These are phyloP conservation scores for Stichopus chloronotus DNA, from an alignment of 35 echinoderm and acorn worm genomes.

Conservation along the genomic window DNA sequence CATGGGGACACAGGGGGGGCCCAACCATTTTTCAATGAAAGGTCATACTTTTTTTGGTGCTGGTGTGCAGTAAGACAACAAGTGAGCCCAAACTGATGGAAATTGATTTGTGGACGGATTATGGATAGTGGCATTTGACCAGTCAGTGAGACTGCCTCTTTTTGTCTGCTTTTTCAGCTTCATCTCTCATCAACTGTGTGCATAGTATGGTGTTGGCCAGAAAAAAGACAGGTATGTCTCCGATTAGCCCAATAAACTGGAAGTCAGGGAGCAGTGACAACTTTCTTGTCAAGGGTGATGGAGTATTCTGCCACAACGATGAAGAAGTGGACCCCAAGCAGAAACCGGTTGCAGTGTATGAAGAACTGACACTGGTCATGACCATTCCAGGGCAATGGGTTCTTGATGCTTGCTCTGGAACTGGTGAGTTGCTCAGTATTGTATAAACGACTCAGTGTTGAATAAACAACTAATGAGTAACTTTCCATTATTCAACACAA, in stretches of 20 bases:
- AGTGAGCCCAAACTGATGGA: background rate
- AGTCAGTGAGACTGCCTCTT: background rate
- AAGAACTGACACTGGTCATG: background rate
- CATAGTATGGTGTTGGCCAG: background rate
- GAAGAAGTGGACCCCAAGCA: background rate
- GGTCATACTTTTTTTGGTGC: background rate
- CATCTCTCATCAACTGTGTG: background rate
- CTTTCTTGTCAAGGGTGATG: background rate
- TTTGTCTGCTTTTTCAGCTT: background rate
- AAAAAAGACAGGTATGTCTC: background rate
- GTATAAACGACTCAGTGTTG: background rate
- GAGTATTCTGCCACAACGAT: background rate
- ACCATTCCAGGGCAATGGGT: background rate
- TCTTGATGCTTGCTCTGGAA: background rate
- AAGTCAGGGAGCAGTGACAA: constrained; percentile 7
- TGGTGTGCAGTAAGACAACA: background rate
- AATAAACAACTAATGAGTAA: background rate
- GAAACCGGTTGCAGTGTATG: background rate
- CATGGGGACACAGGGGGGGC: background rate
- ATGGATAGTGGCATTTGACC: background rate
- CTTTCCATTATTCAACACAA: background rate
- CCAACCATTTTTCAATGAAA: background rate
- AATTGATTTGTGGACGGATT: background rate
- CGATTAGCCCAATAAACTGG: background rate
- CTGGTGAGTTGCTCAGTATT: background rate